These are phyloP conservation scores for Kradibia gibbosae DNA, from an alignment of 1,140 invertebrate genomes.

Conservation along the genomic window DNA sequence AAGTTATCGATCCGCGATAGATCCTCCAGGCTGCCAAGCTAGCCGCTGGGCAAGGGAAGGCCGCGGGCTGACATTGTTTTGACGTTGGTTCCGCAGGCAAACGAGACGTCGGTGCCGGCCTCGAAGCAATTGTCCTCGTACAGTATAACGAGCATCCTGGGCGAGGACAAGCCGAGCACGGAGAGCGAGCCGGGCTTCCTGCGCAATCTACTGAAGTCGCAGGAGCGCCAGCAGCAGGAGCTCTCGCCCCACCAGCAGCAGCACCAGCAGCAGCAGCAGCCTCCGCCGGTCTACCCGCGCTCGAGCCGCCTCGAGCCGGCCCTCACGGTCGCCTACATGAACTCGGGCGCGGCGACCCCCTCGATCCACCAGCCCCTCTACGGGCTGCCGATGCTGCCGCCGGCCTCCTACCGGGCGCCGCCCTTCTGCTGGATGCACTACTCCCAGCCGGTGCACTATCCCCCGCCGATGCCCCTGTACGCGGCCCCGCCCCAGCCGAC, in stretches of 20 bases:
- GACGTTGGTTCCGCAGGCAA: no score
- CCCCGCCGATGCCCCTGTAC: slow-evolving; percentile 68
- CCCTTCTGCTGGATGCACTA: slow-evolving; percentile 72
- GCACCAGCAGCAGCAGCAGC: slow-evolving; percentile 23
- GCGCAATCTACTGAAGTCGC: slow-evolving; percentile 69
- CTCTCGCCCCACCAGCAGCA: slow-evolving; percentile 50
- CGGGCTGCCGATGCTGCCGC: slow-evolving; percentile 68
- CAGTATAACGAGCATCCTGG: slow-evolving; percentile 84
- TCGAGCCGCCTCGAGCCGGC: slow-evolving; percentile 63
- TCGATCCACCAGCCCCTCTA: slow-evolving; percentile 68
- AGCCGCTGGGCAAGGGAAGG: no score
- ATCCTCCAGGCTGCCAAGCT: no score
- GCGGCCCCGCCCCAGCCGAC: slow-evolving; percentile 65
- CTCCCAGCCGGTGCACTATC: slow-evolving; percentile 71
- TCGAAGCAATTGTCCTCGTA: slow-evolving; percentile 79
- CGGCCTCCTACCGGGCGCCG: slow-evolving; percentile 72
- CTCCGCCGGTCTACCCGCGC: slow-evolving; percentile 29
- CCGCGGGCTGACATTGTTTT: no score
- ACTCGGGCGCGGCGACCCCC: slow-evolving; percentile 57
- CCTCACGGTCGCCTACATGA: slow-evolving; percentile 56
- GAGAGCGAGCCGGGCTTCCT: slow-evolving; percentile 67
- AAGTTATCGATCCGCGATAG: no score
- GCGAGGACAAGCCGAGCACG: slow-evolving; percentile 69
- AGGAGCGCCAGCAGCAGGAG: slow-evolving; percentile 67
- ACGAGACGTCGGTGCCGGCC: slow-evolving; percentile 60